phyloP scores from a whole-genome alignment of 1,140 invertebrate species.

The Tenebrio molitor region DNA sequence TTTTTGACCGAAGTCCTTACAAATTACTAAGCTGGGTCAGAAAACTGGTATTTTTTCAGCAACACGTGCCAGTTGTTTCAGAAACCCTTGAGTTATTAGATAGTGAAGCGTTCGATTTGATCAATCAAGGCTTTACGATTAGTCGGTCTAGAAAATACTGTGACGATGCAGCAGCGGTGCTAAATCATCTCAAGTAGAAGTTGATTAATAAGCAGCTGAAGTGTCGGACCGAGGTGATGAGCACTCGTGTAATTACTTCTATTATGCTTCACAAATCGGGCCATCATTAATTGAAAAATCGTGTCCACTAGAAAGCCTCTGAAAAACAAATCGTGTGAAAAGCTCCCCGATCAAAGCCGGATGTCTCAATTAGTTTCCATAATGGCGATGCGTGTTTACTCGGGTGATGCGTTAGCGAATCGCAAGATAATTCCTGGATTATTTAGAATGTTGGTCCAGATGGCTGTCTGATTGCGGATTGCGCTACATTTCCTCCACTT shows the following conservation, averaged over 20 bases:
- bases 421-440: constrained; percentile 47
- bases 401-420: constrained; percentile 36
- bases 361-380: constrained; percentile 26
- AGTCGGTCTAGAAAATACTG: neutral
- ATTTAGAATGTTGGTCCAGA: constrained; percentile 51
- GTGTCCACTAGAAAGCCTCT: constrained; percentile 9
- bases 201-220: neutral
- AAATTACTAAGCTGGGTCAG: too few relatives aligned
- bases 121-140: neutral
- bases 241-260: constrained; percentile 31
- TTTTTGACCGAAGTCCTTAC: too few relatives aligned
- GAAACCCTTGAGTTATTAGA: too few relatives aligned
- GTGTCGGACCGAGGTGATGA: neutral
- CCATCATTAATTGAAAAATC: constrained; percentile 19
- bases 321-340: constrained; percentile 20
- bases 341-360: neutral
- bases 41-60: too few relatives aligned
- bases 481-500: constrained; percentile 61
- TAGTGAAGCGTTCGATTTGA: too few relatives aligned
- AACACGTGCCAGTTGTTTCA: too few relatives aligned
- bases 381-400: constrained; percentile 28
- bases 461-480: constrained; percentile 48
- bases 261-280: constrained; percentile 14
- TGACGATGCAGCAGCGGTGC: neutral
- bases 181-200: constrained; percentile 17